Conservation (phyloP, 2,113 vertebrate species). For the Varanus komodoensis region DNA sequence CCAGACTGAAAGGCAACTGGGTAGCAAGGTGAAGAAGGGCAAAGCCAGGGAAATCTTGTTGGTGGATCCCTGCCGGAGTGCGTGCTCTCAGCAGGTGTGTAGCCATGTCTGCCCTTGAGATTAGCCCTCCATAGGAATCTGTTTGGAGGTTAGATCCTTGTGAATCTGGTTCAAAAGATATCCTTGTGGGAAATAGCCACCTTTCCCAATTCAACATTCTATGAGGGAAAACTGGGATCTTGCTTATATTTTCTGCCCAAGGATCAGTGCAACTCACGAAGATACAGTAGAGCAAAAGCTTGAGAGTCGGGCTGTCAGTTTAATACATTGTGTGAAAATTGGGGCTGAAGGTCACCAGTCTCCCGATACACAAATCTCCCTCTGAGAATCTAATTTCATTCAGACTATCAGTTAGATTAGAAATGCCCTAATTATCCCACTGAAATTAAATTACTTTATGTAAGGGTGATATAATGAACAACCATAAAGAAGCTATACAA, state of each 20-base stretch:
- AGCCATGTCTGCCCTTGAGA: no score
- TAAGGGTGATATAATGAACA: slow-evolving; percentile 87
- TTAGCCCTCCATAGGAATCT: no score
- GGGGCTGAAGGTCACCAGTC: slow-evolving; percentile 81
- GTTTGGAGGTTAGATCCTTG: neutral
- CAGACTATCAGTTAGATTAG: slow-evolving; percentile 89
- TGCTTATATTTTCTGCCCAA: slow-evolving; percentile 37
- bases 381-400: slow-evolving; percentile 87
- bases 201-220: neutral
- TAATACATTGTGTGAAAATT: slow-evolving; percentile 84
- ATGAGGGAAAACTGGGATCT: neutral
- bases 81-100: no score
- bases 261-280: slow-evolving; percentile 57
- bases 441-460: slow-evolving; percentile 89
- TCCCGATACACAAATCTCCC: slow-evolving; percentile 83
- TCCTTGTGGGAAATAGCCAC: neutral
- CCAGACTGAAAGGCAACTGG: no score
- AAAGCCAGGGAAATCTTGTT: no score
- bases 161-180: neutral
- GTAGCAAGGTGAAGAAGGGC: no score
- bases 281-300: slow-evolving; percentile 62
- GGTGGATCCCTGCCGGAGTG: no score
- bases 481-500: slow-evolving; percentile 83
- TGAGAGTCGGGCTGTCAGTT: slow-evolving; percentile 76
- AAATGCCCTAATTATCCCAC: slow-evolving; percentile 89